A percentile compares a stretch with the other conserved stretches of the same genome.
Evolutionary conservation across 2,888 invertebrate species (phyloP).

Genomic region (Choreutis nemorana): DNA sequence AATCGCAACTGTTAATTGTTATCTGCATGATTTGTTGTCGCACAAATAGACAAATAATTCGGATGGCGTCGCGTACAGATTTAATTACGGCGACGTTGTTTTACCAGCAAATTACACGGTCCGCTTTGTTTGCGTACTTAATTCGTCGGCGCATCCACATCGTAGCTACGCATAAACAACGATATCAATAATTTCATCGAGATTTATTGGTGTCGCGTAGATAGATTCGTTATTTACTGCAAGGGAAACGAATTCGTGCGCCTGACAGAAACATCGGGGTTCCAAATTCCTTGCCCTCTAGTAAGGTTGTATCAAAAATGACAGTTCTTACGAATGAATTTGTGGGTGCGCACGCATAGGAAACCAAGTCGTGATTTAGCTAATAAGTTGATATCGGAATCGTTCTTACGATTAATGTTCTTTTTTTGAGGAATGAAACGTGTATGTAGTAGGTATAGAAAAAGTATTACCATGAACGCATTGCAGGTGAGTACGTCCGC

Average conservation of each 20-base stretch:
- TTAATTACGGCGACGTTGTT: not conserved
- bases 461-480: conserved; percentile 35
- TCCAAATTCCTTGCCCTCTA: too few species aligned
- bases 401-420: conserved; percentile 3
- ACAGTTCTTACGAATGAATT: too few species aligned
- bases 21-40: conserved; percentile 21
- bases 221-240: too few species aligned
- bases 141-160: conserved; percentile 18
- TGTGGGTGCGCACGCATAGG: too few species aligned
- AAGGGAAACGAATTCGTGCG: too few species aligned
- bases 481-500: conserved; percentile 34
- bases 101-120: conserved; percentile 1
- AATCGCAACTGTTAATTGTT: conserved; percentile 32
- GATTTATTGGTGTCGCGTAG: conserved; percentile 47
- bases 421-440: conserved; percentile 5
- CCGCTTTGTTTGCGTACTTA: conserved; percentile 25
- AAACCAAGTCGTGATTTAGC: too few species aligned
- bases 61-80: conserved; percentile 5
- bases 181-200: conserved; percentile 45
- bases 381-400: too few species aligned
- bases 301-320: too few species aligned
- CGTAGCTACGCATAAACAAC: conserved; percentile 18
- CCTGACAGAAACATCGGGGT: too few species aligned
- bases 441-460: not conserved
- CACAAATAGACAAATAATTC: conserved; percentile 33